Percentiles rank a stretch among this genome's conserved stretches.
Conservation (phyloP, 1,140 invertebrate genomes). For the Paramacrobiotus metropolitanus region DNA sequence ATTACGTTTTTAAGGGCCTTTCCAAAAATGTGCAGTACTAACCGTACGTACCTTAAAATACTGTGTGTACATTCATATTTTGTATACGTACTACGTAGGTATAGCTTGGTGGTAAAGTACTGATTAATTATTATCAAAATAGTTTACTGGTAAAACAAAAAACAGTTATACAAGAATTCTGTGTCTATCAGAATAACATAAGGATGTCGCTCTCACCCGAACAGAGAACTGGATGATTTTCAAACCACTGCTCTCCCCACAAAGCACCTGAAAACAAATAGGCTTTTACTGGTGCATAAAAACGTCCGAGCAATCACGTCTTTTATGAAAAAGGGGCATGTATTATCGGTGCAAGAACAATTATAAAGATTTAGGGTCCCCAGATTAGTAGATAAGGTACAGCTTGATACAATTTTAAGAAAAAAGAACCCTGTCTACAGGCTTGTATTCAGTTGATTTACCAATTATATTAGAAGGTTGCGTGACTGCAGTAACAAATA, state of each 20-base stretch:
- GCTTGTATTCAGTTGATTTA: too few relatives aligned
- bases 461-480: neutral
- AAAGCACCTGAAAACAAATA: neutral
- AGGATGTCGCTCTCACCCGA: neutral
- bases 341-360: neutral
- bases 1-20: neutral
- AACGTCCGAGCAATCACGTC: neutral
- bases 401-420: too few relatives aligned
- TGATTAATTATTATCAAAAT: neutral
- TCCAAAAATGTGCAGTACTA: neutral
- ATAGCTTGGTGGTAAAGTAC: neutral
- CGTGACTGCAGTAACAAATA: conserved; percentile 40
- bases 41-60: neutral
- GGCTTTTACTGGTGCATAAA: neutral
- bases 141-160: neutral
- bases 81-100: neutral
- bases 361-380: too few relatives aligned
- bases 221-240: neutral
- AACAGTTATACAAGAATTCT: too few relatives aligned
- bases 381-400: too few relatives aligned
- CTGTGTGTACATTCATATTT: neutral
- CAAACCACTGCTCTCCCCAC: neutral
- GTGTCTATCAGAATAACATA: too few relatives aligned
- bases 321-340: neutral
- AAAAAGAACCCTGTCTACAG: too few relatives aligned